phyloP scores from a whole-genome alignment of 2,888 invertebrate genomes.

The Caenorhabditis sp. region DNA sequence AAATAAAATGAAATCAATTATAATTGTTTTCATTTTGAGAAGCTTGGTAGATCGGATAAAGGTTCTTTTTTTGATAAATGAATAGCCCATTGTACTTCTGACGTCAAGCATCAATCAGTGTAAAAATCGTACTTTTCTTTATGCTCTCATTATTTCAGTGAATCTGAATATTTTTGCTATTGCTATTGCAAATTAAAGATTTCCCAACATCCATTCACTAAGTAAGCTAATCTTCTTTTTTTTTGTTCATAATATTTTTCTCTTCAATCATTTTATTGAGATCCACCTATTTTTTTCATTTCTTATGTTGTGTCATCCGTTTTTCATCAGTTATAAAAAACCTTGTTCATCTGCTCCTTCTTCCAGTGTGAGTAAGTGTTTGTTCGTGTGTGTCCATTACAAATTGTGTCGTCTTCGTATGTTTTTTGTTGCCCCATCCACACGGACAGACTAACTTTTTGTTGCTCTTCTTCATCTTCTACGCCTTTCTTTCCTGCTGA shows the following conservation, averaged over 20 bases:
- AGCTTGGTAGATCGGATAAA: no score
- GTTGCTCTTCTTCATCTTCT: constrained; percentile 5
- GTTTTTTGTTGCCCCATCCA: constrained; percentile 3
- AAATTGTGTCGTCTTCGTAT: not conserved
- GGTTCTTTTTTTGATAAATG: no score
- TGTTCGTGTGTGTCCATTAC: not conserved
- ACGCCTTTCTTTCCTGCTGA: constrained; percentile 3
- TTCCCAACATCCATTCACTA: not conserved
- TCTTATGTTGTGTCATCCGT: not conserved
- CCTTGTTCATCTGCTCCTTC: not conserved
- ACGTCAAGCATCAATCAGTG: no score
- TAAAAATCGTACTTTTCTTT: no score
- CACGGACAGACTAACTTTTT: constrained; percentile 7
- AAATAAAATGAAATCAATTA: no score
- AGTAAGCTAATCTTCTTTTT: constrained; percentile 1
- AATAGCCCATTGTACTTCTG: no score
- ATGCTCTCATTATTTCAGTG: not conserved
- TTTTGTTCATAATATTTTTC: not conserved
- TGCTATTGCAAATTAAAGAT: not conserved
- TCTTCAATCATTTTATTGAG: not conserved
- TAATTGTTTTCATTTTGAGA: no score
- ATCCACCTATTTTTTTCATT: not conserved
- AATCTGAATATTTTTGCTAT: not conserved
- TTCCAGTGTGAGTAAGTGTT: not conserved
- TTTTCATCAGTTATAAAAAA: not conserved